A percentile compares a stretch with the other conserved stretches of the same genome.
These are phyloP conservation scores for Cyprinodon diabolis DNA, from an alignment of 2,797 vertebrate genomes.

Conservation along the genomic window DNA sequence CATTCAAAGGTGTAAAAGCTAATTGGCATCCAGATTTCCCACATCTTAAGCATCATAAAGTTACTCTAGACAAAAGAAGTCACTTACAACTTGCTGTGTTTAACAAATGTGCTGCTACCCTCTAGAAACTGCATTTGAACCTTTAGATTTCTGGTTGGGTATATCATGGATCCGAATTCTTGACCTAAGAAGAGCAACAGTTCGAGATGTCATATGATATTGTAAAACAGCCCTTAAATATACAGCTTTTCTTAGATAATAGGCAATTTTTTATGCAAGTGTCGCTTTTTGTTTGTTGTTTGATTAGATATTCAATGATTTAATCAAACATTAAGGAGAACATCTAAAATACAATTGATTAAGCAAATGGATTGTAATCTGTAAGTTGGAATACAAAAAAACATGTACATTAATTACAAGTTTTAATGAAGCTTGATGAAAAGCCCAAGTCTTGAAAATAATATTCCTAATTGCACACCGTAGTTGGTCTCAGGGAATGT, in stretches of 20 bases:
- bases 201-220: too few species aligned
- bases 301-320: neutral
- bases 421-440: conserved; percentile 1
- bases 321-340: neutral
- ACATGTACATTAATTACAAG: neutral
- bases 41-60: too few species aligned
- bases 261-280: neutral
- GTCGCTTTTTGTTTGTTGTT: neutral
- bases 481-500: conserved; percentile 28
- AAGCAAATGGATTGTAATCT: too few species aligned
- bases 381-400: neutral
- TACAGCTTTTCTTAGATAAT: neutral
- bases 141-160: too few species aligned
- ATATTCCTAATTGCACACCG: conserved; percentile 8
- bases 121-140: too few species aligned
- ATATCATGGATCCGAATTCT: too few species aligned
- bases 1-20: too few species aligned
- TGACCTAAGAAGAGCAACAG: too few species aligned
- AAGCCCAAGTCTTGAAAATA: conserved; percentile 16
- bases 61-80: too few species aligned
- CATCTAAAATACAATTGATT: neutral
- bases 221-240: neutral
- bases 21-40: too few species aligned
- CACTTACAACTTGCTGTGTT: too few species aligned
- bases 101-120: too few species aligned